Evolutionary conservation across 2,888 invertebrate genomes (phyloP).

Genomic region (Saturnia japonica): DNA sequence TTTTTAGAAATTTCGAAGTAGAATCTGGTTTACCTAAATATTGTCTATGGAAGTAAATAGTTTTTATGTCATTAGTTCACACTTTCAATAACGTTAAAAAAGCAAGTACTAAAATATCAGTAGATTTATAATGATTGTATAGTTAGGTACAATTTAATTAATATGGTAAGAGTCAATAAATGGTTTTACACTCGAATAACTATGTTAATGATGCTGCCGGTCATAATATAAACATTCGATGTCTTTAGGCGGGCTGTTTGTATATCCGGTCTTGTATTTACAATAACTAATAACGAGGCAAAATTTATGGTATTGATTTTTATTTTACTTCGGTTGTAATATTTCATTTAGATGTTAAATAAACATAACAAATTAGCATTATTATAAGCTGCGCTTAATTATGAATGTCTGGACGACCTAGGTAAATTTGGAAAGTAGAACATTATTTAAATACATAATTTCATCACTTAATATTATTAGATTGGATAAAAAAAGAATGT

Average conservation of each 20-base stretch:
- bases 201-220: constrained; percentile 62
- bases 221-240: constrained; percentile 59
- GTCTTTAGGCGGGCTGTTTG: constrained; percentile 42
- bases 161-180: constrained; percentile 56
- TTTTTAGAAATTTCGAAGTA: too few species aligned
- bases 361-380: not conserved
- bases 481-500: too few species aligned
- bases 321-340: not conserved
- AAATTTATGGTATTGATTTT: constrained; percentile 11
- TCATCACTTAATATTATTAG: too few species aligned
- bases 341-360: not conserved
- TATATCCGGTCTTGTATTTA: constrained; percentile 17
- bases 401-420: too few species aligned
- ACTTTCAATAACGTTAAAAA: too few species aligned
- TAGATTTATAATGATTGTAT: not conserved
- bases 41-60: too few species aligned
- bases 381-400: not conserved
- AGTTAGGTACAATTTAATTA: not conserved
- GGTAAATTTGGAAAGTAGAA: too few species aligned
- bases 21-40: too few species aligned
- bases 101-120: not conserved
- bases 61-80: too few species aligned
- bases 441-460: too few species aligned
- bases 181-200: constrained; percentile 69
- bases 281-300: not conserved